phyloP scores from a whole-genome alignment of 2,888 invertebrate genomes.

The Tortrix viridana region DNA sequence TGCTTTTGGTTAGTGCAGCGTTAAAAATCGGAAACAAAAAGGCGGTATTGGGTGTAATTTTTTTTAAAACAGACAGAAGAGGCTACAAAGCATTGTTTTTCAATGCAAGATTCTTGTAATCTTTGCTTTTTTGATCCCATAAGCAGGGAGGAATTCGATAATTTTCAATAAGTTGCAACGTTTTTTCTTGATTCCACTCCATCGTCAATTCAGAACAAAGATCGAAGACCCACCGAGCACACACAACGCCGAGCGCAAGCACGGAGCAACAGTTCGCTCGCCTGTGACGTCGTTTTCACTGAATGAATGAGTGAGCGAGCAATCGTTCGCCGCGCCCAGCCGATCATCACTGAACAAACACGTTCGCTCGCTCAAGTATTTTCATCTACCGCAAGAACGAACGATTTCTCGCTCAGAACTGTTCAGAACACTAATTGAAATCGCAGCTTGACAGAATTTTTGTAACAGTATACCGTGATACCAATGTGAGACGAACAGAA shows the following conservation, averaged over 20 bases:
- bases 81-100: neutral
- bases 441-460: too few relatives aligned
- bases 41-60: too few relatives aligned
- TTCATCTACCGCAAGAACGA: too few relatives aligned
- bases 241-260: neutral
- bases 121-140: neutral
- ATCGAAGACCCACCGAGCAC: neutral
- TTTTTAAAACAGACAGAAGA: too few relatives aligned
- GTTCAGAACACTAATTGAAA: neutral
- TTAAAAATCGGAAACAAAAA: too few relatives aligned
- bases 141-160: neutral
- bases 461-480: too few relatives aligned
- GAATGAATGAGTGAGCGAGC: conserved; percentile 3
- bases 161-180: neutral
- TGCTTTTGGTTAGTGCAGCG: too few relatives aligned
- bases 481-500: too few relatives aligned
- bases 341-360: too few relatives aligned
- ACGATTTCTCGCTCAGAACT: conserved; percentile 4
- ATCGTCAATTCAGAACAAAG: neutral
- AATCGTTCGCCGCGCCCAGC: too few relatives aligned
- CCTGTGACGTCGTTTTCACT: neutral
- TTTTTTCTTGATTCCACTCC: neutral
- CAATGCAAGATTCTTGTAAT: too few relatives aligned
- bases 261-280: neutral
- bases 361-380: too few relatives aligned